phyloP scores from a whole-genome alignment of 2,888 invertebrate species.

The Eupithecia exiguata region DNA sequence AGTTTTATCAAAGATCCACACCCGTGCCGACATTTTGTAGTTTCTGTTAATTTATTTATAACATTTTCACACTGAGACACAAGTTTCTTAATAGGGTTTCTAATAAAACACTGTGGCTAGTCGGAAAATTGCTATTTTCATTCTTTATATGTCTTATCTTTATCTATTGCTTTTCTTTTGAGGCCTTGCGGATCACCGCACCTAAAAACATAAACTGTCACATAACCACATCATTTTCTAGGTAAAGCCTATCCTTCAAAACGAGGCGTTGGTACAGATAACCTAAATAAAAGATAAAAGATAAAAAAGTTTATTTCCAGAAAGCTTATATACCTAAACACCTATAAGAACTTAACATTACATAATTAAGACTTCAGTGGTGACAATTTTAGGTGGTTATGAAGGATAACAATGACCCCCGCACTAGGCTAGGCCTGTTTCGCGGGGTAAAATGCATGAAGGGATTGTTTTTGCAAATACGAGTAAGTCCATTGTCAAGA shows the following conservation, averaged over 20 bases:
- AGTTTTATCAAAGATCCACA: neutral
- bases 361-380: too few species aligned
- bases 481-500: neutral
- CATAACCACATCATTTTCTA: neutral
- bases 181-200: neutral
- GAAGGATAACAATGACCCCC: too few species aligned
- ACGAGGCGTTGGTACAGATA: slow-evolving; percentile 1
- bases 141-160: neutral
- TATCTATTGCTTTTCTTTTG: neutral
- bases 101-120: neutral
- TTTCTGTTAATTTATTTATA: neutral
- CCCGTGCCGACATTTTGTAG: neutral
- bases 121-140: neutral
- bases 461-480: neutral
- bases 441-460: too few species aligned
- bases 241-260: neutral
- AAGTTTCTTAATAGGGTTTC: too few species aligned
- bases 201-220: neutral
- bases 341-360: too few species aligned
- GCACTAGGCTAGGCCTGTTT: too few species aligned
- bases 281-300: too few species aligned
- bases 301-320: too few species aligned
- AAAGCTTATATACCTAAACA: too few species aligned
- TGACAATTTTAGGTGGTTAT: too few species aligned
- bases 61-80: neutral